These are phyloP conservation scores for Carcina quercana DNA, from an alignment of 2,888 invertebrate genomes.

Conservation along the genomic window DNA sequence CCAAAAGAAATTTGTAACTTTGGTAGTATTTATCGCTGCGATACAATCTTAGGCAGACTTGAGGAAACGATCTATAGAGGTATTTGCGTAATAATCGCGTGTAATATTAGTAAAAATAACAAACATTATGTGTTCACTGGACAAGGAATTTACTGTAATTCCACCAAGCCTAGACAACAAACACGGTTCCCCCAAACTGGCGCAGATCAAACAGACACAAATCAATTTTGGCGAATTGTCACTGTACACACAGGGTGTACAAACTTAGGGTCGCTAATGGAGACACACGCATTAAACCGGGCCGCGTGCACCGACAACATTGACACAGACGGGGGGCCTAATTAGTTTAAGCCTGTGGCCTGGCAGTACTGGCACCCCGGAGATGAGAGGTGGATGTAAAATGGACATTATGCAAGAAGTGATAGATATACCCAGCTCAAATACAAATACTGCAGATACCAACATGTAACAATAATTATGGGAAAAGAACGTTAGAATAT, in stretches of 20 bases:
- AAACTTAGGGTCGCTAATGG: slow-evolving; percentile 68
- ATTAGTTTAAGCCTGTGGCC: slow-evolving; percentile 68
- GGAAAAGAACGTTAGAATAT: too few relatives aligned
- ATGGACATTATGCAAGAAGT: not conserved
- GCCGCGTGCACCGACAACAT: slow-evolving; percentile 65
- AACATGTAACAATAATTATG: too few relatives aligned
- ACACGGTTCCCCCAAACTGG: slow-evolving; percentile 22
- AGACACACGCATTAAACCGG: slow-evolving; percentile 70
- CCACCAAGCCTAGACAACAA: slow-evolving; percentile 10
- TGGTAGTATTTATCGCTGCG: too few relatives aligned
- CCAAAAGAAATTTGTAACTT: too few relatives aligned
- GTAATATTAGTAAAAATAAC: too few relatives aligned
- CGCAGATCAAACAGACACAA: slow-evolving; percentile 48
- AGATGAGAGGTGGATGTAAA: slow-evolving; percentile 23
- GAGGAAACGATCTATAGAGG: too few relatives aligned
- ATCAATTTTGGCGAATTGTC: slow-evolving; percentile 70
- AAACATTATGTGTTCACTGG: too few relatives aligned
- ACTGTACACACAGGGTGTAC: slow-evolving; percentile 44
- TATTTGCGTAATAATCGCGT: too few relatives aligned
- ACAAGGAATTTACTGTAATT: too few relatives aligned
- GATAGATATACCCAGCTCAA: too few relatives aligned
- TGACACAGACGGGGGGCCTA: slow-evolving; percentile 66
- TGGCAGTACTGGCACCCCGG: slow-evolving; percentile 42
- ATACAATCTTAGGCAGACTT: too few relatives aligned
- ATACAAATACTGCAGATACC: too few relatives aligned